Evolutionary conservation across 2,113 vertebrate genomes (phyloP), one percentile per base, ranked within the genome.

Genomic region (Leptobrachium ailaonicum): DNA sequence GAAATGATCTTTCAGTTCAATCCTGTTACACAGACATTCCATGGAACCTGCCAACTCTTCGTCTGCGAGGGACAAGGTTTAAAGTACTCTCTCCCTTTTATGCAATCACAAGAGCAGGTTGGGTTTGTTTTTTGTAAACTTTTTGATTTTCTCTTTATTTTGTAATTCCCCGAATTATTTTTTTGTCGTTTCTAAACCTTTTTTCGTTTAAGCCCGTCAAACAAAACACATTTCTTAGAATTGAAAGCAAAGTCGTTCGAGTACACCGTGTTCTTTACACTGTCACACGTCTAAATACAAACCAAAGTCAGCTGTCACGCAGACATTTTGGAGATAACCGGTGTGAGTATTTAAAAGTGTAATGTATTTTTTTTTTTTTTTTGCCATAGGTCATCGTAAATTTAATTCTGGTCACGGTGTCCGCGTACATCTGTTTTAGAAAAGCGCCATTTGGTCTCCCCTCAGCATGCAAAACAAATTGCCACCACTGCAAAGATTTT

Each of bases 271-370:
- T 93, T 91, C 93, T 86, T 82, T 84, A 70, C 84, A 32, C 71
- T 85, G 89, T 90, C 88, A 83, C 82, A 14, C 84, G 88, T 88
- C 91, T 92, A 92, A 93, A 93, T 92, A 88, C 87, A 89, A 93
- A 87, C 91, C 84, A 80, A 87, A 89, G 92, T 93, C 92, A 94
- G 92, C 90, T 95, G 92, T 88, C 86, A 62, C 83, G 71, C 89
- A 87, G 90, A 88, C 91, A 67, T 66, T 73, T 32, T 68, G n/a
- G 62, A 74, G 71, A 68, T 80, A 58, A 80, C 60, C 44, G 20
- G 64, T 32, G 12, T 14, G 62, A 79, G 68, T 64, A 64, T 79
- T 63, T 72, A 84, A 89, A 86, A 85, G 88, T 77, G 20, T 32
- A 32, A 32, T 32, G 20, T 32, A 32, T 32, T 32, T 32, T 32